Evolutionary conservation across 1,140 invertebrate genomes (phyloP), one percentile per base, ranked within the genome.

Genomic region (Scaptomyza hsui): DNA sequence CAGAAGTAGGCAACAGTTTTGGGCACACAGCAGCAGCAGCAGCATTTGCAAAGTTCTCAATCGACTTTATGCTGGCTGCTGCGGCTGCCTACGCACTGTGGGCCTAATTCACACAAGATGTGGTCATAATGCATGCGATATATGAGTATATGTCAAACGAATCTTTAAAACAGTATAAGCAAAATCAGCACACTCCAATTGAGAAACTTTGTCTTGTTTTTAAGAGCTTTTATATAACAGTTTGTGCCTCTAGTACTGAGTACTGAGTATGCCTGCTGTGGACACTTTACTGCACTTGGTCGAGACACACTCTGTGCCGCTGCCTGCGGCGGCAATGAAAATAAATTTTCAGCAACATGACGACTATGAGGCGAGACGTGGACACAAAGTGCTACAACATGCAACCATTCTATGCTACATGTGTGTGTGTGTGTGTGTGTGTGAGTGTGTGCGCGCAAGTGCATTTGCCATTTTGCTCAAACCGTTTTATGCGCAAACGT

Each of bases 311-410:
- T 41, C 13, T 16, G 60, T 63, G 52, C 60, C 55, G 73, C 71
- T 82, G 82, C 82, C 78, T 82, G 83, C 75, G 83, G 82, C 78
- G 74, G 83, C 82, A 89, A 89, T 88, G 83, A 88, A 88, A 88
- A 88, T 82, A 88, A 88, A 88, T 88, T 78, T 78, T 41, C 68
- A 88, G 65, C 82, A 88, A 86, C 82, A 88, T 86, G 82, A 86
- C 71, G 82, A 86, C 82, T 88, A 86, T 88, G 82, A 81, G 82
- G 77, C 69, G 70, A 86, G 81, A 88, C 82, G 73, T 88, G 67
- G 67, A 37, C 82, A 78, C 78, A 88, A 89, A 86, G 82, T 86
- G 81, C 78, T 88, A 52, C 77, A 63, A 49, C 77, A 63, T 65
- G 37, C 74, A 65, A 72, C 71, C 35, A 64, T 69, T 53, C 49